Evolutionary conservation across 1,140 invertebrate genomes (phyloP), one percentile per base, ranked within the genome.

Genomic region (Pachypeltis micranthus): DNA sequence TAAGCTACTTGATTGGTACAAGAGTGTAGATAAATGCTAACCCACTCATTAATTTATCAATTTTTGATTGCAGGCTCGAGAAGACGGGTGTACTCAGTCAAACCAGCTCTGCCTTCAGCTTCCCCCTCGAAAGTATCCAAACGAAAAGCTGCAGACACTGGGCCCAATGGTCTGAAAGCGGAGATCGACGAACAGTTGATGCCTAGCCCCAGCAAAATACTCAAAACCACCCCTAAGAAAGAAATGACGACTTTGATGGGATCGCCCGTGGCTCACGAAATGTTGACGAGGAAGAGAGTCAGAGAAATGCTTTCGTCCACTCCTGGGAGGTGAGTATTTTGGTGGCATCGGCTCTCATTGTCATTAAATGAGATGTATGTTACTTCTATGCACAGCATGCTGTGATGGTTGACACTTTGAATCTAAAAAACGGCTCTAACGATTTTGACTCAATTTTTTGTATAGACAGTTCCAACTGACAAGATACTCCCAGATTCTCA

Each of bases 121-220:
- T 27, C 29, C 19, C 56, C 61, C 7, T n/a, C 27, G 7, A 44
- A 64, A 54, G 25, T 39, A 25, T 51, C 39, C 2, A 65, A 64
- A 25, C 31, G 62, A 21, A 62, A 64, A 28, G 21, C 56, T 57
- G 55, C 23, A 7, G n/a, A n/a, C n/a, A n/a, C n/a, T n/a, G n/a
- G n/a, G n/a, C n/a, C n/a, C n/a, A 62, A 61, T 29, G 63, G 57
- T 2, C 2, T 66, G 1, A 27, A 62, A 34, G n/a, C 34, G 7
- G 34, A 39, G 7, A n/a, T n/a, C n/a, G 67, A 66, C 63, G 65
- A 68, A 44, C 44, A 64, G n/a, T 26, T 68, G 1, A 68, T 66
- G 65, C 67, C 67, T 24, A 68, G 67, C 51, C 67, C 67, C 16
- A 68, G 64, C 27, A 68, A 66, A 63, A 63, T 68, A 16, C 58